Conservation (phyloP, 2,888 invertebrate genomes). For the Archaeoteleia sp. region DNA sequence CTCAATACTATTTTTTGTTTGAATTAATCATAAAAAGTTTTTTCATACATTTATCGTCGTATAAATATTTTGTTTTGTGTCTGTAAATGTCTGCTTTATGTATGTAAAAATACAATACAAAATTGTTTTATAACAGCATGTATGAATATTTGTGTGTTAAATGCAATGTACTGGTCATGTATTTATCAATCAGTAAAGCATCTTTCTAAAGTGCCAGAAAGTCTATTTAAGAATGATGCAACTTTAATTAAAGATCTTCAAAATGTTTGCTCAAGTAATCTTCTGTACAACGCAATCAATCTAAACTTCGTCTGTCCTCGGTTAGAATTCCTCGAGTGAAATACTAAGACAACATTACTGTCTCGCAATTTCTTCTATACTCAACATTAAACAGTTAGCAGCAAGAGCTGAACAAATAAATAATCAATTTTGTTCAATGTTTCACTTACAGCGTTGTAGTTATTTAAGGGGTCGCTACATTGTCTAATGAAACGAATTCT, state of each 20-base stretch:
- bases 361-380: conserved; percentile 28
- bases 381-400: conserved; percentile 27
- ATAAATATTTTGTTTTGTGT: too few species aligned
- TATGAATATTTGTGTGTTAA: too few species aligned
- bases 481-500: too few species aligned
- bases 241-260: conserved; percentile 20
- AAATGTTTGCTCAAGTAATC: conserved; percentile 26
- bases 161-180: too few species aligned
- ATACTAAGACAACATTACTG: conserved; percentile 29
- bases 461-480: too few species aligned
- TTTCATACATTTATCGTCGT: background rate
- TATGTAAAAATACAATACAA: too few species aligned
- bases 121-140: too few species aligned
- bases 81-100: too few species aligned
- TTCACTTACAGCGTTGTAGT: conserved; percentile 17
- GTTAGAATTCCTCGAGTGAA: conserved; percentile 21
- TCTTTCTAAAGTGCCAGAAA: background rate
- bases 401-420: conserved; percentile 26
- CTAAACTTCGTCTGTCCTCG: conserved; percentile 18
- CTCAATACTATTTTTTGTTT: too few species aligned
- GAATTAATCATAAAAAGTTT: too few species aligned
- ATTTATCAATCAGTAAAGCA: conserved; percentile 2
- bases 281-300: conserved; percentile 31
- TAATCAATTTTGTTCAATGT: conserved; percentile 17
- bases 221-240: conserved; percentile 1